phyloP scores from a whole-genome alignment of 2,888 invertebrate genomes.

The Tachystola acroxantha region DNA sequence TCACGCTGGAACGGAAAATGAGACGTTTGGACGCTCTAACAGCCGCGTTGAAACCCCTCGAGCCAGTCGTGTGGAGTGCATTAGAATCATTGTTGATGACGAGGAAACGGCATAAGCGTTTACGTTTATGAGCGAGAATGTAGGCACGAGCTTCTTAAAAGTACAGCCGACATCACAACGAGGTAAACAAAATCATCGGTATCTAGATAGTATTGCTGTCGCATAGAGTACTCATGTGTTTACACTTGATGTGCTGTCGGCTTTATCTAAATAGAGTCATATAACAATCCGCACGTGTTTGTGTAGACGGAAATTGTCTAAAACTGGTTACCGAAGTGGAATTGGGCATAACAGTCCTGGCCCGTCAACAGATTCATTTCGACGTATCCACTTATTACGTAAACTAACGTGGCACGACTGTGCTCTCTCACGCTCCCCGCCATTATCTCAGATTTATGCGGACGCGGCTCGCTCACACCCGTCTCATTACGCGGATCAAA shows the following conservation, averaged over 20 bases:
- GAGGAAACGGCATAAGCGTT: conserved; percentile 35
- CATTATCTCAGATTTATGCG: conserved; percentile 66
- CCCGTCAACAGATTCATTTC: conserved; percentile 39
- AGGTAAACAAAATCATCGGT: too few relatives aligned
- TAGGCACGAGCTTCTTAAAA: conserved; percentile 24
- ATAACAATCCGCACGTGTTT: conserved; percentile 20
- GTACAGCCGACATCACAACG: too few relatives aligned
- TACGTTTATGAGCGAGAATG: conserved; percentile 32
- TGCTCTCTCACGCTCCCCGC: conserved; percentile 65
- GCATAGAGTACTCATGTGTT: too few relatives aligned
- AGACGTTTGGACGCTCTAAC: conserved; percentile 36
- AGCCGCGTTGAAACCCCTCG: conserved; percentile 31
- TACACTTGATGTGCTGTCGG: too few relatives aligned
- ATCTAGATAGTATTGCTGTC: too few relatives aligned
- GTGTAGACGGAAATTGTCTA: conserved; percentile 28
- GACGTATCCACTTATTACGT: conserved; percentile 62
- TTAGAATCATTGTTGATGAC: conserved; percentile 37
- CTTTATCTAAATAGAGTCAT: conserved; percentile 37
- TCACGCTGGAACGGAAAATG: conserved; percentile 27
- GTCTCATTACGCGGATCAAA: conserved; percentile 67
- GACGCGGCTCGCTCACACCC: conserved; percentile 53
- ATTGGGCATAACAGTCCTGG: conserved; percentile 42
- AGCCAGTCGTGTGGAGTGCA: conserved; percentile 45
- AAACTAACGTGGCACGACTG: conserved; percentile 62
- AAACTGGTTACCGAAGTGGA: conserved; percentile 33